phyloP scores from a whole-genome alignment of 2,113 vertebrate genomes.

The Glareola pratincola region DNA sequence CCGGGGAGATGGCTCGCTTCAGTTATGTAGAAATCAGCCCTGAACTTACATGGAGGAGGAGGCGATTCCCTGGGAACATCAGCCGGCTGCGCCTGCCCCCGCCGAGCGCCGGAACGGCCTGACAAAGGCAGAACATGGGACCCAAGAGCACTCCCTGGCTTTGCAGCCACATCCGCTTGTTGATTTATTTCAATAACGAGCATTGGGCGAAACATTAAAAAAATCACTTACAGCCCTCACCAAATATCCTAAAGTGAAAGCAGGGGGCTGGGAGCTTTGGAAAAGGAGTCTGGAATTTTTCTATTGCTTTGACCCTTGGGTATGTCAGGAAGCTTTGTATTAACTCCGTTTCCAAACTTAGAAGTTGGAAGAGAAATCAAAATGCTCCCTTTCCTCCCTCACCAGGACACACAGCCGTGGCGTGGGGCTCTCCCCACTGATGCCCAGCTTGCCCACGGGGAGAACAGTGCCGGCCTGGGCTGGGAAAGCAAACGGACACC shows the following conservation, averaged over 20 bases:
- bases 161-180: not conserved
- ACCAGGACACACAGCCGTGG: not conserved
- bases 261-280: not conserved
- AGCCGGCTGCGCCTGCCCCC: not conserved
- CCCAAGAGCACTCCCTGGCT: not conserved
- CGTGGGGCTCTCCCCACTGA: accelerated
- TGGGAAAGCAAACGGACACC: not conserved
- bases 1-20: not conserved
- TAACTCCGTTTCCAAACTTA: not conserved
- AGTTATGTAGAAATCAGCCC: not conserved
- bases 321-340: not conserved
- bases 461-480: not conserved
- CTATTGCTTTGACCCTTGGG: slow-evolving; percentile 14
- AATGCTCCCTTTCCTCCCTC: not conserved
- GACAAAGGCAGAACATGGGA: slow-evolving; percentile 26
- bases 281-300: not conserved
- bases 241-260: slow-evolving; percentile 19
- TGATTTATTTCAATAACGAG: slow-evolving; percentile 7
- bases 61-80: not conserved
- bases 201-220: not conserved
- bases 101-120: accelerated
- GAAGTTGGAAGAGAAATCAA: not conserved
- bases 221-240: slow-evolving; percentile 6
- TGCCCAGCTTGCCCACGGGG: accelerated
- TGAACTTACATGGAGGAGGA: not conserved